Base-by-base conservation (phyloP, 1,140 invertebrate species). In the Drosophila micromelanica region DNA sequence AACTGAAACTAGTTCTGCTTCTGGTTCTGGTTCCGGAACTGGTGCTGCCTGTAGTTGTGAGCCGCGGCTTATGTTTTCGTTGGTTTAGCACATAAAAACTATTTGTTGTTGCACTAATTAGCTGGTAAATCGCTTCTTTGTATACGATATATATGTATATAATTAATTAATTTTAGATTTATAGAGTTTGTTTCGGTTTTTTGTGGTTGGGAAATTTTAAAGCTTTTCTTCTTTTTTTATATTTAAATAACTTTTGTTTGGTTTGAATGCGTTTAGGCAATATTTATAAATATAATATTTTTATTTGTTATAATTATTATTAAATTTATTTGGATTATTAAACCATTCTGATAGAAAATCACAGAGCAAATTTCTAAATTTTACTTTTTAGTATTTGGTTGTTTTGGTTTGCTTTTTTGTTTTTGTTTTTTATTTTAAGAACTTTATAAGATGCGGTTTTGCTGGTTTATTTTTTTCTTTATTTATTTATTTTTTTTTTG, bases 301-400 rank as follows among this genome's bases (percentile, higher is more conserved):
- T 61, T 67, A 61, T 48, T 37, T 69, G 55, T 72, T 87, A 61
- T 74, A 76, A 68, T 59, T 64, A 70, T 75, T 61, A 51, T 60
- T 63, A 64, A 78, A 73, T 76, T 82, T 76, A 75, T 67, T 73
- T 71, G 71, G 78, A 87, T 78, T 86, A 78, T 67, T 89, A 89
- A 89, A 89, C 84, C 84, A 74, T 89, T 89, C 85, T 70, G 84
- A 89, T 84, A 89, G 84, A 89, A 89, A 89, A 89, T 89, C 84
- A 89, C 84, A 89, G 82, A 86, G 82, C 79, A 87, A 86, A 87
- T 86, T 87, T 89, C 82, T 82, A 85, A 85, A 65, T 68, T 61
- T 82, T 80, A 77, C 69, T 68, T 48, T 59, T 45, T 69, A 40
- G 8, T 59, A 27, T 57, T 55, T 62, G 46, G 27, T 43, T 65